Conservation (phyloP, 2,113 vertebrate species). For the Petroica traversi region DNA sequence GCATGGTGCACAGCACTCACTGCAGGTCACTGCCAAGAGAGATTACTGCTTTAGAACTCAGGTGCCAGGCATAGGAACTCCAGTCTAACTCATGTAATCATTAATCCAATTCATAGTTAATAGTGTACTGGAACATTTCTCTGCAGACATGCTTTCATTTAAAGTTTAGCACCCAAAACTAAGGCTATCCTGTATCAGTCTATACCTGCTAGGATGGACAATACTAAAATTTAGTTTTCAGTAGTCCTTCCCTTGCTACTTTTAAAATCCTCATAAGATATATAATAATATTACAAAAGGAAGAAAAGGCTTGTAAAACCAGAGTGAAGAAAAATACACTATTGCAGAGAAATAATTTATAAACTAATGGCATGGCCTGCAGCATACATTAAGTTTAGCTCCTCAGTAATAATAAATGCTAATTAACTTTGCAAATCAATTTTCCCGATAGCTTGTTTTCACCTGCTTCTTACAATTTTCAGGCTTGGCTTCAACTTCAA, state of each 20-base stretch:
- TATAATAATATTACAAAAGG: not conserved
- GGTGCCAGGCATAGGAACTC: accelerated
- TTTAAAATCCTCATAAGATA: not conserved
- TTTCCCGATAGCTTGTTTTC: not conserved
- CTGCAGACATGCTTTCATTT: not conserved
- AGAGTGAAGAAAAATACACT: not conserved
- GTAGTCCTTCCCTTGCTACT: not conserved
- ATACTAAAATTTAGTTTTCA: not conserved
- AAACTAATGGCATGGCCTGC: not conserved
- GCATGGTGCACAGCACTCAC: not conserved
- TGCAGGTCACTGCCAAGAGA: not conserved
- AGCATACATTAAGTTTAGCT: not conserved
- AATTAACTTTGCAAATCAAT: not conserved
- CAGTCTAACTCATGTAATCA: not conserved
- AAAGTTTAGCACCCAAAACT: not conserved
- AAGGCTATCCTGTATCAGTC: not conserved
- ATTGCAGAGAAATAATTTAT: not conserved
- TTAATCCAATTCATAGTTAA: not conserved
- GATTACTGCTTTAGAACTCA: not conserved
- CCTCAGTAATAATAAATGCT: not conserved
- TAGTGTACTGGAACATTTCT: not conserved
- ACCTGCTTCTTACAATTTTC: not conserved
- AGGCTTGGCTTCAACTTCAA: not conserved
- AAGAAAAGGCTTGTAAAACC: not conserved
- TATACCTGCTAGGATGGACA: not conserved